Base-by-base conservation (phyloP, 2,797 vertebrate species). In the Silurus aristotelis region DNA sequence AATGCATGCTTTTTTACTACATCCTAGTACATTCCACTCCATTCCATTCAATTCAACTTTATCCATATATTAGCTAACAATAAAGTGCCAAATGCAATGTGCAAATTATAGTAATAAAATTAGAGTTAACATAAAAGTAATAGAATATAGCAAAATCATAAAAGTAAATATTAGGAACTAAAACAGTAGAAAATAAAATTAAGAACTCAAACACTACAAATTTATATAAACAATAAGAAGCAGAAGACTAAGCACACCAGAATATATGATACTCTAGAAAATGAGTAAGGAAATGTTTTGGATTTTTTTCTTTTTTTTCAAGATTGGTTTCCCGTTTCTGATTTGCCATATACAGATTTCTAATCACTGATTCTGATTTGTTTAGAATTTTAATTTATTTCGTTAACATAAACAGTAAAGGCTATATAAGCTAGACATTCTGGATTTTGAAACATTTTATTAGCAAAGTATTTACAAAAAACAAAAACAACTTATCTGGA, bases 221-320 rank as follows among this genome's bases (percentile, higher is more conserved):
- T 38, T 38, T 3, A 38, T 38, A 38, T 38, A 38, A 38, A 38
- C 38, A 38, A 4, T 38, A 38, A 38, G 38, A 38, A 38, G 38
- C 38, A 38, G 38, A 38, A 38, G 31, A 38, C 38, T 38, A 38
- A 38, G 38, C 38, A 38, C 38, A 38, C 38, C 38, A 38, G 38
- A 38, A 38, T 38, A 38, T 38, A 38, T 38, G 14, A 6, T 79
- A 58, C 25, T 4, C 14, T 56, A 58, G 55, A 63, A 79, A 61
- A 61, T 61, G 13, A 27, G 71, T 10, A 52, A 75, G 8, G 46
- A 48, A 0, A 14, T 77, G n/a, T 60, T 60, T 38, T 25, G 46
- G 48, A 73, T 77, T 77, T 56, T 75, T 48, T 73, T 52, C n/a
- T n/a, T n/a, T 73, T 48, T 73, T 52, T n/a, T 48, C 68, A 55